Base-by-base conservation (phyloP, 2,797 vertebrate genomes). In the Ctenopoma kingsleyae region DNA sequence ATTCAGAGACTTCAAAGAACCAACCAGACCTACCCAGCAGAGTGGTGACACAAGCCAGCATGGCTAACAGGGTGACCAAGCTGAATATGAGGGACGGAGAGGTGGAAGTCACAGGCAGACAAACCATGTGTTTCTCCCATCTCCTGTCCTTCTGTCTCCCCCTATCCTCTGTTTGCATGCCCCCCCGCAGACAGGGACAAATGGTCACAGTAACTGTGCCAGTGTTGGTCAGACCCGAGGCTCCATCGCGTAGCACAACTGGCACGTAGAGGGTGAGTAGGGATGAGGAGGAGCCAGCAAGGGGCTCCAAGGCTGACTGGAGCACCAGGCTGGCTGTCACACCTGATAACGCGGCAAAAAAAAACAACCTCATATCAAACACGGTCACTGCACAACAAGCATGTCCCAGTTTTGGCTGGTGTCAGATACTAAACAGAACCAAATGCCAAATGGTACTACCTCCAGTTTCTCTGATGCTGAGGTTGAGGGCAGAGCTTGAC, bases 241-340 rank as follows among this genome's bases (percentile, higher is more conserved):
- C 93, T 1, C 94, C 94, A 12, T 98, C 97, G 56, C 91, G 93
- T 55, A 97, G 91, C 69, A 96, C 94, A 41, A 98, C 91, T 16
- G 96, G 96, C 75, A 97, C 94, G 44, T 94, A 88, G 64, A 97
- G 92, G 72, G 94, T 91, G 64, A 93, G 89, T 8, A 91, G 86
- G 51, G 94, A 92, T 6, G 95, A 87, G 0, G 89, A 87, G 84
- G 90, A 84, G 88, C 92, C 76, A 35, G 92, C 78, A 58, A 87
- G 87, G 30, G 91, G 85, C 92, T 93, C 84, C 89, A 93, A 70
- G 84, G 94, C 56, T 5, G 95, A 94, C 72, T 89, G 91, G 30
- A 97, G 95, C 57, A 96, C 92, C 84, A 98, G 91, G 80, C 91
- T 96, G 81, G 96, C 97, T 1, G 96, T 96, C 85, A 94, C 93